A percentile compares a stretch with the other conserved stretches of the same genome.
Evolutionary conservation across 2,797 vertebrate genomes (phyloP).

Genomic region (Danio kyathit): DNA sequence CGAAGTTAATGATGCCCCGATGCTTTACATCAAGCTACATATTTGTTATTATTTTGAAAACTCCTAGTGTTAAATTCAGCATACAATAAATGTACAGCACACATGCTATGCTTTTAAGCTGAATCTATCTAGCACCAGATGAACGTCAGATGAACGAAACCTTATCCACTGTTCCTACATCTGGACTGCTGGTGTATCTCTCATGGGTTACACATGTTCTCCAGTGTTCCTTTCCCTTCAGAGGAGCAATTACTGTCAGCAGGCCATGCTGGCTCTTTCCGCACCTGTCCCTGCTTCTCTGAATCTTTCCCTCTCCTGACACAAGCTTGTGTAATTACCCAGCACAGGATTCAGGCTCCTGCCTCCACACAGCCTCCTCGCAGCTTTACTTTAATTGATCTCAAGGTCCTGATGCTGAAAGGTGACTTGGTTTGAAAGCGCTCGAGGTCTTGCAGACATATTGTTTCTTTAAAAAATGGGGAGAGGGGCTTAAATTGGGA

Average conservation of each 20-base stretch:
- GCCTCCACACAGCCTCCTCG: constrained; percentile 9
- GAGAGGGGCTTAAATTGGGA: background rate
- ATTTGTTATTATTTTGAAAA: background rate
- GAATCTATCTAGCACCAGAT: background rate
- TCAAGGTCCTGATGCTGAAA: constrained; percentile 63
- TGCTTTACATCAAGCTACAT: too few species aligned
- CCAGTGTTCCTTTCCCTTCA: constrained; percentile 28
- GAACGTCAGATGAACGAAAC: constrained; percentile 9
- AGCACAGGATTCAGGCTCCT: constrained; percentile 3
- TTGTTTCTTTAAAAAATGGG: constrained; percentile 16
- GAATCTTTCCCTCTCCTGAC: constrained; percentile 24
- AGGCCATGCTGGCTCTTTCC: constrained; percentile 34
- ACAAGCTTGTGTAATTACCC: constrained; percentile 46
- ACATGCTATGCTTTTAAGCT: background rate
- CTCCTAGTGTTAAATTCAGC: too few species aligned
- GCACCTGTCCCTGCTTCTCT: constrained; percentile 38
- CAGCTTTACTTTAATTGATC: constrained; percentile 63
- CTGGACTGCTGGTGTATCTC: constrained; percentile 26
- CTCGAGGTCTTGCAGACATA: constrained; percentile 15
- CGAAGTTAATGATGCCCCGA: too few species aligned
- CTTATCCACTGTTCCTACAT: constrained; percentile 26
- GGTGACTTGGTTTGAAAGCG: constrained; percentile 53
- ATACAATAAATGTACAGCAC: too few species aligned
- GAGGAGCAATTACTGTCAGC: constrained; percentile 50
- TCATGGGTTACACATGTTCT: constrained; percentile 42